Percentiles rank a stretch among this genome's conserved stretches.
Conservation (phyloP, 1,140 invertebrate species). For the Onthophagus taurus region DNA sequence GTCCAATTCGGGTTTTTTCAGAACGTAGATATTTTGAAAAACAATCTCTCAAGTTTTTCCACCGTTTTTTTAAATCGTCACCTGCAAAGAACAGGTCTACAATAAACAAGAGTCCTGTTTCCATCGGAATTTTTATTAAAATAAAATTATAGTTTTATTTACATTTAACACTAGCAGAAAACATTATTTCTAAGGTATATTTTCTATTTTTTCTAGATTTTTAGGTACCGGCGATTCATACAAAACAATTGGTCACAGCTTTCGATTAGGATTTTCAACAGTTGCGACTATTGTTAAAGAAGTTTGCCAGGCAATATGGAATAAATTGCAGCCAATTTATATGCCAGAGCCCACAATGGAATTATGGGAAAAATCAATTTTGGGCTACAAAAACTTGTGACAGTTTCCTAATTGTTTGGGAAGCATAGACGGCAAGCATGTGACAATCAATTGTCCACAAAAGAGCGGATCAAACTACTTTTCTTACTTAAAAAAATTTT, state of each 20-base stretch:
- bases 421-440: slow-evolving; percentile 26
- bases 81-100: too few relatives aligned
- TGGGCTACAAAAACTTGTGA: slow-evolving; percentile 19
- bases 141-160: too few relatives aligned
- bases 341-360: slow-evolving; percentile 1
- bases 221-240: background rate
- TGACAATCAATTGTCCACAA: background rate
- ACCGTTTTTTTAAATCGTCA: slow-evolving; percentile 10
- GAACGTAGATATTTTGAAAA: slow-evolving; percentile 9
- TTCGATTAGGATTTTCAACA: slow-evolving; percentile 7
- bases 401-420: slow-evolving; percentile 40
- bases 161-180: too few relatives aligned
- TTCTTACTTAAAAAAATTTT: slow-evolving; percentile 1
- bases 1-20: slow-evolving; percentile 12
- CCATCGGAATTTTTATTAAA: too few relatives aligned
- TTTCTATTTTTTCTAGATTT: background rate
- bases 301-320: slow-evolving; percentile 15
- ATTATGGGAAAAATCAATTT: slow-evolving; percentile 1
- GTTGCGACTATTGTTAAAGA: slow-evolving; percentile 11
- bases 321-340: slow-evolving; percentile 2
- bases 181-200: background rate
- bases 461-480: slow-evolving; percentile 1
- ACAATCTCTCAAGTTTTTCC: slow-evolving; percentile 15
- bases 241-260: slow-evolving; percentile 1
- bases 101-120: too few relatives aligned